Evolutionary conservation across 1,140 invertebrate species (phyloP).

Genomic region (Hyles euphorbiae): DNA sequence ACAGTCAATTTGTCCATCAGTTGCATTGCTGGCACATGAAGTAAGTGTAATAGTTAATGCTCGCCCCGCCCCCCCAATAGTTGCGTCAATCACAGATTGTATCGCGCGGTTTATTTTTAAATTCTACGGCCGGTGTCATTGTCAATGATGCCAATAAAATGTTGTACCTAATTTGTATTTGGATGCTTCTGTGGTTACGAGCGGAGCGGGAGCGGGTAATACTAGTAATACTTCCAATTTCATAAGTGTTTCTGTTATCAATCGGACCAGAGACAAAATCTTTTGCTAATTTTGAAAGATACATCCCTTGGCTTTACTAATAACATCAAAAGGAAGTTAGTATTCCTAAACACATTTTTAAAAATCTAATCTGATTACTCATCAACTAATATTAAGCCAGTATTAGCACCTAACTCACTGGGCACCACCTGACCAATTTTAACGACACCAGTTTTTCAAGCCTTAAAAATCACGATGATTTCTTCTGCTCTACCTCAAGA

Average conservation of each 20-base stretch:
- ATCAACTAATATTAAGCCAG: too few relatives aligned
- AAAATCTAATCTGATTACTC: too few relatives aligned
- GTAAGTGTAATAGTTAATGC: slow-evolving; percentile 3
- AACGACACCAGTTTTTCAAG: too few relatives aligned
- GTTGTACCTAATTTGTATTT: slow-evolving; percentile 11
- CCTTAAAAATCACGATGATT: too few relatives aligned
- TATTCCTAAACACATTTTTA: too few relatives aligned
- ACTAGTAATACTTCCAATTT: background rate
- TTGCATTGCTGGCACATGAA: background rate
- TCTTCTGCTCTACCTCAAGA: background rate
- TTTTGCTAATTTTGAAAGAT: too few relatives aligned
- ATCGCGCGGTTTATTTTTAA: slow-evolving; percentile 15
- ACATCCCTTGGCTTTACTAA: too few relatives aligned
- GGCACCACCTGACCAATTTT: too few relatives aligned
- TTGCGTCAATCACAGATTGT: slow-evolving; percentile 10
- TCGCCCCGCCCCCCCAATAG: slow-evolving; percentile 12
- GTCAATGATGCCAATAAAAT: slow-evolving; percentile 10
- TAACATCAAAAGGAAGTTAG: too few relatives aligned
- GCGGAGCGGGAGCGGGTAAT: slow-evolving; percentile 3
- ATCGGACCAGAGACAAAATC: too few relatives aligned
- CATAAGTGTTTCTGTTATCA: background rate
- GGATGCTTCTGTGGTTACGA: background rate
- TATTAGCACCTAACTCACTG: too few relatives aligned
- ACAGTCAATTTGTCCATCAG: too few relatives aligned
- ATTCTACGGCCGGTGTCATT: slow-evolving; percentile 4